These are phyloP conservation scores for Nannospalax galili DNA, from an alignment of 2,113 vertebrate genomes.

Conservation along the genomic window DNA sequence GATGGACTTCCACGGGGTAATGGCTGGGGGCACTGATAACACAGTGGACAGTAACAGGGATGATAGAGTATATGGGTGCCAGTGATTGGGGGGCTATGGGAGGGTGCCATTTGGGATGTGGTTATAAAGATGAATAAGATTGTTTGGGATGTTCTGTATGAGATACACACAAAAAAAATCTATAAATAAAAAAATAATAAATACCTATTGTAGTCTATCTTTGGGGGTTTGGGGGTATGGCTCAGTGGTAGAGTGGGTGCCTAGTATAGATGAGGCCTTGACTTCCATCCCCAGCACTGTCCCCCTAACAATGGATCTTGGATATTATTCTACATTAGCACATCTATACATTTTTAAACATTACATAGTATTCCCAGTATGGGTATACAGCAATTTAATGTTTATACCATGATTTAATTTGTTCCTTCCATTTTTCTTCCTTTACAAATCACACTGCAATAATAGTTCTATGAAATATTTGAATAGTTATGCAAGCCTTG, in stretches of 20 bases:
- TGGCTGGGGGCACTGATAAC: too few relatives aligned
- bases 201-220: neutral
- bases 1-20: too few relatives aligned
- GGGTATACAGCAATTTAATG: neutral
- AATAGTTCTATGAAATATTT: neutral
- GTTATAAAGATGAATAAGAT: too few relatives aligned
- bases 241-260: neutral
- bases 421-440: neutral
- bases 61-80: too few relatives aligned
- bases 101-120: too few relatives aligned
- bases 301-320: neutral
- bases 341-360: neutral
- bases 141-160: too few relatives aligned
- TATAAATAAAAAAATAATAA: too few relatives aligned
- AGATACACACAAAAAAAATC: too few relatives aligned
- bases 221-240: neutral
- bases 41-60: too few relatives aligned
- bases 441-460: neutral
- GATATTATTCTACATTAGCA: neutral
- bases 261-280: neutral
- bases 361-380: neutral
- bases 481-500: neutral
- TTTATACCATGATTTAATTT: constrained; percentile 26
- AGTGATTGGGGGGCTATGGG: too few relatives aligned
- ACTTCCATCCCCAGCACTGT: neutral